Evolutionary conservation across 1,140 invertebrate species (phyloP).

Genomic region (Bombus haemorrhoidalis): DNA sequence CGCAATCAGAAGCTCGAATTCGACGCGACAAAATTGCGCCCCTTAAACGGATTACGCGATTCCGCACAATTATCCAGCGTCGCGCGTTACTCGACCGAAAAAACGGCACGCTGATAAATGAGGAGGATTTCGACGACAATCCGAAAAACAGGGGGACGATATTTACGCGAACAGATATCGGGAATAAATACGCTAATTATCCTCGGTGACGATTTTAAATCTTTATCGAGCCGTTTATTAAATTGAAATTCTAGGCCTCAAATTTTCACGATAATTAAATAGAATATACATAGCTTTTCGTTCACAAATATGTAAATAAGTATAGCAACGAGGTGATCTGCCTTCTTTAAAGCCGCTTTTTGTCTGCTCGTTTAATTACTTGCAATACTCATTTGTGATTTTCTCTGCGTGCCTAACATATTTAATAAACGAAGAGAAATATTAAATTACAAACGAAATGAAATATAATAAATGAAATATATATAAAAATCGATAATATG

Average conservation of each 20-base stretch:
- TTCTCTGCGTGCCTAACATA: background rate
- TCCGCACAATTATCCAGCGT: slow-evolving; percentile 27
- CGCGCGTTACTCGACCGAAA: slow-evolving; percentile 13
- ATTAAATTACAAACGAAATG: no score
- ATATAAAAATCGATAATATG: background rate
- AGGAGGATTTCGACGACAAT: background rate
- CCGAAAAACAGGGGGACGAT: background rate
- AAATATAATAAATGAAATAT: no score
- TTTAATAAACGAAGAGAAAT: background rate
- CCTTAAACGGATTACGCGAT: slow-evolving; percentile 39
- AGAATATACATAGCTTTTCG: no score
- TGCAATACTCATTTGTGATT: background rate
- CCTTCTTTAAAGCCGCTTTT: background rate
- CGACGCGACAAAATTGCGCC: slow-evolving; percentile 29
- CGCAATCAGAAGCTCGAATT: slow-evolving; percentile 15
- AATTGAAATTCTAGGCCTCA: background rate
- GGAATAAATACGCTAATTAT: background rate
- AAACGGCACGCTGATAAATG: slow-evolving; percentile 9
- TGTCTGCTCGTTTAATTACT: background rate
- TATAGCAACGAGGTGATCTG: background rate
- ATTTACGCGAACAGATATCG: background rate
- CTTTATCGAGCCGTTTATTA: background rate
- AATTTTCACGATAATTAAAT: background rate
- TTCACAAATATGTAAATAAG: no score
- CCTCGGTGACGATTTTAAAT: background rate